phyloP scores from a whole-genome alignment of 2,797 vertebrate genomes.

The Babyrousa celebensis region DNA sequence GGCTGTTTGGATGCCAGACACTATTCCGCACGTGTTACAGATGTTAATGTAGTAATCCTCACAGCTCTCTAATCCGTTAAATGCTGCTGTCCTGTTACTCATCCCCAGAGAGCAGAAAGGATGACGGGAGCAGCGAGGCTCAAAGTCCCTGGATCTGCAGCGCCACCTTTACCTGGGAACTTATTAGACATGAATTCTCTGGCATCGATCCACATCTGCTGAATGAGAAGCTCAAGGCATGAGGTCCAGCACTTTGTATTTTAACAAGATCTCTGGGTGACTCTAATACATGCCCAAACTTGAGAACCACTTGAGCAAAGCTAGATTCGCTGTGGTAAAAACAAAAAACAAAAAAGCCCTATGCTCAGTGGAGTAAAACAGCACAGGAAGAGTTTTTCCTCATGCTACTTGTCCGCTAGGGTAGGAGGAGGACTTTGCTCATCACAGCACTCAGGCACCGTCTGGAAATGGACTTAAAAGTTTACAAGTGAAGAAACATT shows the following conservation, averaged over 20 bases:
- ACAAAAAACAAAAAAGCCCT: not conserved
- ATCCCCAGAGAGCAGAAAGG: not conserved
- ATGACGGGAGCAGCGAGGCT: not conserved
- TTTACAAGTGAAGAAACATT: conserved; percentile 64
- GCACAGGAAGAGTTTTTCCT: not conserved
- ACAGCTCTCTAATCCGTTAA: not conserved
- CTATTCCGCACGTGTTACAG: not conserved
- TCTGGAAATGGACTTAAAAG: conserved; percentile 58
- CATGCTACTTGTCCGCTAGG: not conserved
- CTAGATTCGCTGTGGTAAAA: not conserved
- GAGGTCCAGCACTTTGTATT: no score
- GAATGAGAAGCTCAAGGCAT: not conserved
- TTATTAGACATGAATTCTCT: not conserved
- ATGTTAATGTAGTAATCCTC: not conserved
- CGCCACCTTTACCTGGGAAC: not conserved
- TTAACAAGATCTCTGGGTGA: not conserved
- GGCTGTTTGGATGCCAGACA: not conserved
- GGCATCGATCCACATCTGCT: not conserved
- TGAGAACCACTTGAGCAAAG: not conserved
- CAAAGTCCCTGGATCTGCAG: not conserved
- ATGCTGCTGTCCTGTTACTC: not conserved
- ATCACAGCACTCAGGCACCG: not conserved
- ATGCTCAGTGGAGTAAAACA: not conserved
- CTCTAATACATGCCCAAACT: not conserved
- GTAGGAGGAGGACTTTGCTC: not conserved